Evolutionary conservation across 2,888 invertebrate species (phyloP).

Genomic region (Quadriops clusia): DNA sequence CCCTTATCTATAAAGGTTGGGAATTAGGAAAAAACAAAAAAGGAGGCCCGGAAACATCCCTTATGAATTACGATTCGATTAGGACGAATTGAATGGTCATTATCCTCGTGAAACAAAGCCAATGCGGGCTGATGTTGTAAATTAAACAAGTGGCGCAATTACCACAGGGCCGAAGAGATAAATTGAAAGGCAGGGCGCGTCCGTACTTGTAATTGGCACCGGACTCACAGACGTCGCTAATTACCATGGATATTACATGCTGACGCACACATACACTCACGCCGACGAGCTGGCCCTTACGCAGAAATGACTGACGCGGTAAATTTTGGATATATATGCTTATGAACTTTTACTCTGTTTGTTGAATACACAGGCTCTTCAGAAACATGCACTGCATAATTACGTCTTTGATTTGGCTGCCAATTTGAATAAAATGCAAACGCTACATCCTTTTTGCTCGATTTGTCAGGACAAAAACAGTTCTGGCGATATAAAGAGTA

Average conservation of each 20-base stretch:
- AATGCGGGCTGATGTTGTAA: constrained; percentile 25
- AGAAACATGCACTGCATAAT: not conserved
- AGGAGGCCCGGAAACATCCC: too few relatives aligned
- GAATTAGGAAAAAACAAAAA: too few relatives aligned
- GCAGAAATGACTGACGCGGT: constrained; percentile 23
- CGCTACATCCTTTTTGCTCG: not conserved
- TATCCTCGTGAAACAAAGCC: constrained; percentile 23
- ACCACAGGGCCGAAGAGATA: constrained; percentile 26
- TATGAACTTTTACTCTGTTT: constrained; percentile 15
- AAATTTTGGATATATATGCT: constrained; percentile 31
- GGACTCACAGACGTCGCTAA: constrained; percentile 30
- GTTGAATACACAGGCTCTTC: too few relatives aligned
- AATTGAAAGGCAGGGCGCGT: constrained; percentile 28
- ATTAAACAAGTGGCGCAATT: constrained; percentile 32
- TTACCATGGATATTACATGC: constrained; percentile 34
- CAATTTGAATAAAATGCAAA: not conserved
- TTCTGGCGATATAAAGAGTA: too few relatives aligned
- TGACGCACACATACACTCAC: constrained; percentile 25
- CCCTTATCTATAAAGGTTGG: too few relatives aligned
- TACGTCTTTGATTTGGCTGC: constrained; percentile 3
- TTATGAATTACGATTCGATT: constrained; percentile 17
- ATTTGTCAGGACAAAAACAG: too few relatives aligned
- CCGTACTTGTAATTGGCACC: constrained; percentile 28
- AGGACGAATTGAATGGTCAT: too few relatives aligned
- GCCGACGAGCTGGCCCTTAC: constrained; percentile 21